Evolutionary conservation across 2,888 invertebrate genomes (phyloP).

Genomic region (Meteorus cinctellus): DNA sequence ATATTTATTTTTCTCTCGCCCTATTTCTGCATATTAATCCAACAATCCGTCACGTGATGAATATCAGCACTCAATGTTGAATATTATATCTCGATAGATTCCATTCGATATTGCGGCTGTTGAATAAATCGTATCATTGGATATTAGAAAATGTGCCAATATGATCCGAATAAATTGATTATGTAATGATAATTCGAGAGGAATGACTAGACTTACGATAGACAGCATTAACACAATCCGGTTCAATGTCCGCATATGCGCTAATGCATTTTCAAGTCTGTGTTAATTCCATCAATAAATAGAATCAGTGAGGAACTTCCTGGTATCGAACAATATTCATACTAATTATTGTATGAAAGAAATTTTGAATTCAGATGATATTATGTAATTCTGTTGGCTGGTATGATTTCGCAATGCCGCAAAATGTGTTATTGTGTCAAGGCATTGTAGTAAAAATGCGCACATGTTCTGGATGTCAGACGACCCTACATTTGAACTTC

Average conservation of each 20-base stretch:
- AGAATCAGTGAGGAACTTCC: neutral
- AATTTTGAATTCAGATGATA: too few species aligned
- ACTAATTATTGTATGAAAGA: neutral
- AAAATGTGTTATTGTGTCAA: neutral
- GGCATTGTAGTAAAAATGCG: too few species aligned
- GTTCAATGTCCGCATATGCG: conserved; percentile 15
- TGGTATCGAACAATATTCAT: neutral
- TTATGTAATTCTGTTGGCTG: too few species aligned
- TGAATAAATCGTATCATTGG: neutral
- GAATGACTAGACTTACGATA: conserved; percentile 59
- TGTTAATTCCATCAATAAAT: neutral
- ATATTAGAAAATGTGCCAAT: neutral
- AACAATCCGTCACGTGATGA: neutral
- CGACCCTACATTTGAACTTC: neutral
- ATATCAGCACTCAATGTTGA: neutral
- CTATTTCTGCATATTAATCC: neutral
- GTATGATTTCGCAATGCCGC: neutral
- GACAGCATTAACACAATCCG: conserved; percentile 47
- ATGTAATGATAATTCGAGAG: conserved; percentile 49
- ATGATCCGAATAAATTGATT: conserved; percentile 37
- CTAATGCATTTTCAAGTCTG: neutral
- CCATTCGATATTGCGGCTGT: neutral
- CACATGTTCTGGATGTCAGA: neutral
- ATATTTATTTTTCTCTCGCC: neutral
- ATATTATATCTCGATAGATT: too few species aligned